These are phyloP conservation scores for Nettapus auritus DNA, from an alignment of 2,113 vertebrate species.

Conservation along the genomic window DNA sequence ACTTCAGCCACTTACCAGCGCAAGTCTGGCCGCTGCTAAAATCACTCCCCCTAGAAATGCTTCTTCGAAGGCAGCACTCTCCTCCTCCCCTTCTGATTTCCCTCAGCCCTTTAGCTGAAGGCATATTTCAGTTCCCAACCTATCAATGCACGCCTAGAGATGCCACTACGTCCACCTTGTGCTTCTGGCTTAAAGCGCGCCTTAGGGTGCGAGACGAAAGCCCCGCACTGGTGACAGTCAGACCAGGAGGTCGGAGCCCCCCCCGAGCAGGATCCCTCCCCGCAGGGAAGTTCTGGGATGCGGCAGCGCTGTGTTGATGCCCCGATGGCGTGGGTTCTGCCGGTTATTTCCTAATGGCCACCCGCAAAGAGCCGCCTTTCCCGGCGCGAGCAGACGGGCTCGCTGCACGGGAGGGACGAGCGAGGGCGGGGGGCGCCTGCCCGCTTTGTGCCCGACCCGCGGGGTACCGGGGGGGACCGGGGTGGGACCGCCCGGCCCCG, in stretches of 20 bases:
- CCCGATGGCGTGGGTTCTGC: rapidly evolving
- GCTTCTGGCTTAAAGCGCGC: not conserved
- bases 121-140: not conserved
- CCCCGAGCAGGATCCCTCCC: not conserved
- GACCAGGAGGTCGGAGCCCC: not conserved
- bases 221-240: not conserved
- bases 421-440: too few species aligned
- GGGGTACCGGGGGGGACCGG: too few species aligned
- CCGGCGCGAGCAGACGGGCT: not conserved
- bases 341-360: not conserved
- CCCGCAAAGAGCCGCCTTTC: not conserved
- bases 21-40: conserved; percentile 18
- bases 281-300: not conserved
- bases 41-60: not conserved
- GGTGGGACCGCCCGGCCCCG: too few species aligned
- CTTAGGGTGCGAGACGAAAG: not conserved
- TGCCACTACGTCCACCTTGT: not conserved
- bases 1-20: not conserved
- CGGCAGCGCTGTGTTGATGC: too few species aligned
- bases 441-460: too few species aligned
- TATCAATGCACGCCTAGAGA: not conserved
- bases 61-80: not conserved
- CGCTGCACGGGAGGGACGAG: not conserved
- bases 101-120: not conserved
- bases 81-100: not conserved